Base-by-base conservation (phyloP, 2,113 vertebrate genomes). In the Syngnathus scovelli region DNA sequence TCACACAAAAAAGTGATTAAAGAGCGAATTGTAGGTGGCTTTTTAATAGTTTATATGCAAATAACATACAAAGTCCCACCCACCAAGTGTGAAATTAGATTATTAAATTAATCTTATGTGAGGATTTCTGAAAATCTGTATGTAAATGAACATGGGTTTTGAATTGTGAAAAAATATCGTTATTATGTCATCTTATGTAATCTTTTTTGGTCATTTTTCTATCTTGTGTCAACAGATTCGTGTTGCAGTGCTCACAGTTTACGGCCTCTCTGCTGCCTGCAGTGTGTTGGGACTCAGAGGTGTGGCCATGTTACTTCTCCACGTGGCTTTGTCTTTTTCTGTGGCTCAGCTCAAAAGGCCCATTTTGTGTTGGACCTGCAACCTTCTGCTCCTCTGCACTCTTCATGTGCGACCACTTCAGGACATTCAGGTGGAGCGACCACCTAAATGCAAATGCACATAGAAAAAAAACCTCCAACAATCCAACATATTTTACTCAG, bases 221-320 rank as follows among this genome's bases (percentile, higher is more conserved):
- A 39, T 64, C 23, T 72, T 71, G 36, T 36, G 61, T 55, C 66
- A 64, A 72, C 90, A 99, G 97, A 81, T 89, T 68, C 92, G 92
- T 72, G 88, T 91, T 1, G 92, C 92, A 70, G 86, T 91, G 49
- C 86, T 96, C 61, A 88, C 91, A 33, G 36, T 77, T 21, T 99
- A 98, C 12, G 95, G 95, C 27, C 79, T 97, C 79, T 69, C 90
- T 75, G 93, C 93, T 67, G 95, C 93, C 86, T 90, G 90, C 83
- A 77, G 86, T 55, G 83, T 92, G n/a, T 83, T 99, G 72, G 96
- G 94, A 12, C 41, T 83, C 39, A 93, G 86, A n/a, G 96, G 96
- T 1, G 78, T 95, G 63, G 78, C 82, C 54, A 66, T 94, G 68
- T 84, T 98, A 77, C 81, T 95, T 59, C 64, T 96, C 15, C 93